These are phyloP conservation scores for Cichlasoma orientale DNA, from an alignment of 2,797 vertebrate species.

Conservation along the genomic window DNA sequence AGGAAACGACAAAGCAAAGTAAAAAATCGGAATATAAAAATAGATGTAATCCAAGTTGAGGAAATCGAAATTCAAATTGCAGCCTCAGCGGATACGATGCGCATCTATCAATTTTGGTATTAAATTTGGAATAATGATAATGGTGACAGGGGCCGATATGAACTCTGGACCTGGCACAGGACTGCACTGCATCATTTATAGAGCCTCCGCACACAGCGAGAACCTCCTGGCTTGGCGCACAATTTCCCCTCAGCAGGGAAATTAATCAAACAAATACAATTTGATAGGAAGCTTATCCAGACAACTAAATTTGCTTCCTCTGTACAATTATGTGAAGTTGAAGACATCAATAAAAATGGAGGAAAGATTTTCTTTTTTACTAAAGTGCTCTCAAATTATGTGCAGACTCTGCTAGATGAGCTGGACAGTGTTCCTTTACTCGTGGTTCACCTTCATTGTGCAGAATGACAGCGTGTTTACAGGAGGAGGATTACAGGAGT, in stretches of 20 bases:
- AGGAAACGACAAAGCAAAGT: constrained; percentile 9
- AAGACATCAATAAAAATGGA: neutral
- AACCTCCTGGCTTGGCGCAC: neutral
- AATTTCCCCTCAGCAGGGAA: neutral
- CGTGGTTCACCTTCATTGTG: neutral
- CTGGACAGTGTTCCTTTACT: neutral
- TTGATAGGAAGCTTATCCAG: neutral
- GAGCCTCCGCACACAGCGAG: neutral
- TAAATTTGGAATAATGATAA: constrained; percentile 51
- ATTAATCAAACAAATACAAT: neutral
- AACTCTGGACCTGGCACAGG: constrained; percentile 35
- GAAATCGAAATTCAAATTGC: constrained; percentile 49
- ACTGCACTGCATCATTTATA: constrained; percentile 49
- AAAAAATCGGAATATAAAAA: constrained; percentile 9
- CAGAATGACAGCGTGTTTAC: neutral
- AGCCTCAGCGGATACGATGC: constrained; percentile 17
- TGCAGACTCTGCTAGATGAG: neutral
- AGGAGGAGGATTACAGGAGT: neutral
- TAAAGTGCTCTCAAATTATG: neutral
- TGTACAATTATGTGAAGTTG: neutral
- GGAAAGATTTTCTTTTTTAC: too few species aligned
- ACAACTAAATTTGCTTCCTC: neutral
- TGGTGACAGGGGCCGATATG: constrained; percentile 24
- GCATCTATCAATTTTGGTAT: constrained; percentile 34
- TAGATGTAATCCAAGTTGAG: constrained; percentile 26